Percentiles rank a stretch among this genome's conserved stretches.
These are phyloP conservation scores for Vulpes vulpes DNA, from an alignment of 2,113 vertebrate species.

Conservation along the genomic window DNA sequence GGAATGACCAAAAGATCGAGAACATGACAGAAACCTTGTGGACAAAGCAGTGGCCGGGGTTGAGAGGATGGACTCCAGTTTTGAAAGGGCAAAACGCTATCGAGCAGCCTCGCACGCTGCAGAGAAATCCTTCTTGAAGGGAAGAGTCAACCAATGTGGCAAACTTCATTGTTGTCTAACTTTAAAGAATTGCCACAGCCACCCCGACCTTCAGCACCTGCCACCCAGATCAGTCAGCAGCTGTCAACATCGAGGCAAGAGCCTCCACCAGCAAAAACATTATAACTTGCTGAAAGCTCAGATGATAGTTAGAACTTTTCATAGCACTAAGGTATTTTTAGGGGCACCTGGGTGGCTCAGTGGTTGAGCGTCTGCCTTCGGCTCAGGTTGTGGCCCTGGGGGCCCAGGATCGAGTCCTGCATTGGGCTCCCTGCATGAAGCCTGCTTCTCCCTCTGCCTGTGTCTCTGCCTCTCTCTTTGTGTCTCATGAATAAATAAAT, in stretches of 20 bases:
- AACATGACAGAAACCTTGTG: background rate
- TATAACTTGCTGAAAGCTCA: background rate
- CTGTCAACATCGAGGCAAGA: background rate
- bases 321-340: background rate
- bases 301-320: background rate
- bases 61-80: background rate
- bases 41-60: background rate
- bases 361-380: no score
- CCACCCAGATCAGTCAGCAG: background rate
- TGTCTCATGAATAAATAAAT: background rate
- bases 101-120: accelerated
- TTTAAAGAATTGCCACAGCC: background rate
- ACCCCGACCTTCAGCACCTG: background rate
- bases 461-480: no score
- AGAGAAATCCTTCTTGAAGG: background rate
- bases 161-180: background rate
- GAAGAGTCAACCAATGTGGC: background rate
- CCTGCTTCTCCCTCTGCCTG: no score
- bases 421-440: no score
- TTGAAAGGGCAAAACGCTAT: background rate
- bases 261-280: background rate
- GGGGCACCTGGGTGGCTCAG: no score
- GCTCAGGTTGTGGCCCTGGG: no score
- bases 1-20: background rate
- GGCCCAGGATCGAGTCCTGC: no score